Evolutionary conservation across 2,113 vertebrate species (phyloP), one percentile per base, ranked within the genome.

Genomic region (Engystomops pustulosus): DNA sequence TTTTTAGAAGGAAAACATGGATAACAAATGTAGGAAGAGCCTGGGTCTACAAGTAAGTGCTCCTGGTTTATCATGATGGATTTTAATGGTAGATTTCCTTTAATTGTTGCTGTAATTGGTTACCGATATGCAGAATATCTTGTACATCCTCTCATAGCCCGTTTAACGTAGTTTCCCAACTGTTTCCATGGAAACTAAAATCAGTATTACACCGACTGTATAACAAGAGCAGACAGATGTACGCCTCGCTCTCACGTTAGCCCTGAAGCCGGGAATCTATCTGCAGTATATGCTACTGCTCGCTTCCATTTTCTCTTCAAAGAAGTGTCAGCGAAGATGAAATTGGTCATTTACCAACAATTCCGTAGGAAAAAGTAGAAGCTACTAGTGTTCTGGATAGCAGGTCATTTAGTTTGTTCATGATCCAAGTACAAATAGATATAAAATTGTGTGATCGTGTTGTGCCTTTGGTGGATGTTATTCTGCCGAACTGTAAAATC

Each of bases 131-230:
- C 60, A 15, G 30, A 65, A 1, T 34, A 34, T 68, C 65, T 18
- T 9, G 7, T 20, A 20, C 44, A 23, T 25, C 44, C 70, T 41
- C 14, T 30, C 34, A 23, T 72, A 74, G 18, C 18, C 44, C 71
- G 32, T 49, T n/a, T 34, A 51, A 51, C 49, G 6, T 11, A 49
- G 34, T 47, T 47, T 51, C 45, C 9, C 23, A 32, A 77, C 74
- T 55, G 74, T 77, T 77, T 10, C 74, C 34, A 77, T 77, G 51
- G 49, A 17, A 77, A 77, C 74, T 77, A 34, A 23, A 55, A n/a
- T 77, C 74, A 11, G 74, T 55, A 77, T 58, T 77, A 72, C 45
- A 47, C 49, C 8, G n/a, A 55, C 17, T 55, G 74, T 77, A 58
- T 23, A 77, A 36, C 49, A 38, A 23, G 15, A 38, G 49, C 32